A percentile compares a stretch with the other conserved stretches of the same genome.
Conservation (phyloP, 2,113 vertebrate species). For the Dromiciops gliroides region DNA sequence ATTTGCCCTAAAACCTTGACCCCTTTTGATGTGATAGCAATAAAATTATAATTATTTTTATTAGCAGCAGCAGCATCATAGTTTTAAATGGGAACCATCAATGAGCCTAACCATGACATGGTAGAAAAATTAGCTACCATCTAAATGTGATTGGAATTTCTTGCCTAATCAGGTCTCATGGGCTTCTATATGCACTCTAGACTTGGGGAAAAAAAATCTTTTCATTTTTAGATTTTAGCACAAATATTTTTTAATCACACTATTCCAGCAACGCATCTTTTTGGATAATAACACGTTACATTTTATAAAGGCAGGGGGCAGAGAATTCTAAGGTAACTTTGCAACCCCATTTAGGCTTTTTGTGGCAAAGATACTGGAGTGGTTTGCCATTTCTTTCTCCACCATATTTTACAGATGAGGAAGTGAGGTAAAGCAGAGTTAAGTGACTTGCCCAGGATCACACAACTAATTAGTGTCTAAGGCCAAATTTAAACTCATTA, state of each 20-base stretch:
- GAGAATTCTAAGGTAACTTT: background rate
- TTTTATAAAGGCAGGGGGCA: background rate
- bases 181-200: background rate
- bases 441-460: background rate
- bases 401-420: background rate
- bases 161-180: background rate
- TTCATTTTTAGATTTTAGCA: background rate
- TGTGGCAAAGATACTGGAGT: background rate
- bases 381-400: background rate
- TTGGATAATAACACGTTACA: background rate
- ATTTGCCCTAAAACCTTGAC: background rate
- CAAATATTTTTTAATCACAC: background rate
- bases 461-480: background rate
- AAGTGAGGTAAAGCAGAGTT: background rate
- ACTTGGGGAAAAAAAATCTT: background rate
- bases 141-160: background rate
- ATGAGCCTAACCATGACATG: background rate
- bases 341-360: background rate
- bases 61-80: background rate
- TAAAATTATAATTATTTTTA: slow-evolving; percentile 3
- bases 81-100: background rate
- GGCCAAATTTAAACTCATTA: background rate
- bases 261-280: background rate
- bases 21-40: background rate
- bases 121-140: background rate